These are phyloP conservation scores for Hydractinia echinata DNA, from an alignment of 30 jellyfish, hydroid and myxozoan species.

Conservation along the genomic window DNA sequence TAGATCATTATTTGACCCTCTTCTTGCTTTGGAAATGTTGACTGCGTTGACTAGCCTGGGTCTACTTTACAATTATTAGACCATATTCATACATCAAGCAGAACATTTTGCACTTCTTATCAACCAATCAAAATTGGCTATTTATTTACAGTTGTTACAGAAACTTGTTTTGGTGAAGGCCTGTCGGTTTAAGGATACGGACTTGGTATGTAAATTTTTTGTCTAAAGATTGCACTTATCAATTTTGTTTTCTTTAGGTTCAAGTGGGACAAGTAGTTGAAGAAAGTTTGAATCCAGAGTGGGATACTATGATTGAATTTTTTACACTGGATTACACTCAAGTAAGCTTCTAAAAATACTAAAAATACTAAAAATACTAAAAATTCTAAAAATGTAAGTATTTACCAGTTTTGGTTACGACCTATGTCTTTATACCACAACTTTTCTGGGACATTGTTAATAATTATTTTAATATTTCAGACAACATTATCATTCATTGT, in stretches of 20 bases:
- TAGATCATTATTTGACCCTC: not conserved
- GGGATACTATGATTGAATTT: conserved; percentile 95
- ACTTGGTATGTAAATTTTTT: not conserved
- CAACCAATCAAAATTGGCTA: too few species aligned
- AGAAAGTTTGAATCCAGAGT: conserved; percentile 90
- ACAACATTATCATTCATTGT: conserved; percentile 82
- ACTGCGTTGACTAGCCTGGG: too few species aligned
- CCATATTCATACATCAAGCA: too few species aligned
- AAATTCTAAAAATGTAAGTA: too few species aligned
- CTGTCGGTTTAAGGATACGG: not conserved
- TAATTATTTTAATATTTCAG: conserved; percentile 37
- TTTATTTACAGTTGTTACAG: too few species aligned
- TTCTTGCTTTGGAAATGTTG: not conserved
- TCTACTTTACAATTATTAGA: too few species aligned
- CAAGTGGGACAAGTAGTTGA: conserved; percentile 80
- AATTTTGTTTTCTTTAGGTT: conserved; percentile 35
- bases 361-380: too few species aligned
- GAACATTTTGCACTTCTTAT: too few species aligned
- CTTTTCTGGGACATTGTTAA: too few species aligned
- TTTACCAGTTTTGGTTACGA: too few species aligned
- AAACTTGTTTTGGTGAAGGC: not conserved
- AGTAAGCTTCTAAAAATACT: conserved; percentile 23
- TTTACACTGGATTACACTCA: conserved; percentile 87
- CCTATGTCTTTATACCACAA: too few species aligned
- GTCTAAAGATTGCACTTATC: not conserved